These are phyloP conservation scores for Lepidocyrtoides sp. DNA, from an alignment of 2,888 invertebrate species.

Conservation along the genomic window DNA sequence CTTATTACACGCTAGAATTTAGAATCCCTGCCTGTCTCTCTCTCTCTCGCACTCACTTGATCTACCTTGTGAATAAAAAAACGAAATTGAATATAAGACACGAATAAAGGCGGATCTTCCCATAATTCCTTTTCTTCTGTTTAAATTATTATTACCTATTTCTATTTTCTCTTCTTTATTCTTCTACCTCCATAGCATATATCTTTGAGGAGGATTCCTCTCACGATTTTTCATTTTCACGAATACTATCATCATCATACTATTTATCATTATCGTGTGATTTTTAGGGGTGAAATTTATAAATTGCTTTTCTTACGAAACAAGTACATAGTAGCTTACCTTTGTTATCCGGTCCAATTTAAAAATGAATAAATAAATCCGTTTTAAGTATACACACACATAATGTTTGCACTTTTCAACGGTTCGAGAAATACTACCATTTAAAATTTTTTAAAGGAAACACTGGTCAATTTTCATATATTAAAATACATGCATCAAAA, in stretches of 20 bases:
- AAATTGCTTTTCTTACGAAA: neutral
- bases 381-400: neutral
- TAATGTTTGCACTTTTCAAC: neutral
- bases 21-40: neutral
- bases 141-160: conserved; percentile 30
- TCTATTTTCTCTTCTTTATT: neutral
- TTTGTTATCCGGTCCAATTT: conserved; percentile 77
- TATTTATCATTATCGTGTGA: neutral
- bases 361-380: neutral
- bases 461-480: too few species aligned
- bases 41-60: neutral
- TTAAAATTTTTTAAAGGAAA: too few species aligned
- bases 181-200: neutral
- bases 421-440: neutral
- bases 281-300: neutral
- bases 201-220: neutral
- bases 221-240: conserved; percentile 8
- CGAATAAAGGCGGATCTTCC: conserved; percentile 52
- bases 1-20: neutral
- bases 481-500: too few species aligned
- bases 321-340: conserved; percentile 57
- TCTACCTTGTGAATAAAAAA: neutral
- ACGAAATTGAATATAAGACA: conserved; percentile 36
- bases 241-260: neutral
- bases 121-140: conserved; percentile 39